Evolutionary conservation across 1,140 invertebrate genomes (phyloP).

Genomic region (Metopolophium dirhodum): DNA sequence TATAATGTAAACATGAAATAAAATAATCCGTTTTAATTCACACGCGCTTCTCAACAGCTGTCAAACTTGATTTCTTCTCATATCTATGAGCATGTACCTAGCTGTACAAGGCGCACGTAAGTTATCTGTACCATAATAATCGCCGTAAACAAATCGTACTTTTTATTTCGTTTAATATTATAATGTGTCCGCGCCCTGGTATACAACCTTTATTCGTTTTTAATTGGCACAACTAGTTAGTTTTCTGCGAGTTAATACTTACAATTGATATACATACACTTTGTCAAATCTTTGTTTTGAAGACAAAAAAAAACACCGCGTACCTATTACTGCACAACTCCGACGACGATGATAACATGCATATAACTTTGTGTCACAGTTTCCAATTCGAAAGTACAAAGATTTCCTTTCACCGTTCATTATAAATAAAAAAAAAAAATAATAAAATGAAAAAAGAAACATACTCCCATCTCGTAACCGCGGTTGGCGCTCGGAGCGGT

Average conservation of each 20-base stretch:
- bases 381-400: conserved; percentile 44
- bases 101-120: neutral
- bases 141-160: neutral
- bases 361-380: conserved; percentile 22
- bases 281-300: neutral
- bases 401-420: conserved; percentile 42
- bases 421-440: neutral
- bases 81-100: neutral
- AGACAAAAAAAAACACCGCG: neutral
- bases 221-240: neutral
- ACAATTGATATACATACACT: neutral
- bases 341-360: neutral
- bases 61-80: neutral
- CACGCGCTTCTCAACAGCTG: neutral
- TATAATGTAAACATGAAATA: neutral
- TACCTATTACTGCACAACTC: no score
- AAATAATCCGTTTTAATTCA: neutral
- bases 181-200: neutral
- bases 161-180: neutral
- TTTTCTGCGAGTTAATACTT: neutral
- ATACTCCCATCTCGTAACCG: neutral
- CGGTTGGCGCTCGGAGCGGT: neutral
- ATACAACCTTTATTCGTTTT: neutral
- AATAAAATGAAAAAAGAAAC: neutral
- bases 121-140: neutral